phyloP scores from a whole-genome alignment of 2,888 invertebrate genomes.

The Didymodactylos carnosus region DNA sequence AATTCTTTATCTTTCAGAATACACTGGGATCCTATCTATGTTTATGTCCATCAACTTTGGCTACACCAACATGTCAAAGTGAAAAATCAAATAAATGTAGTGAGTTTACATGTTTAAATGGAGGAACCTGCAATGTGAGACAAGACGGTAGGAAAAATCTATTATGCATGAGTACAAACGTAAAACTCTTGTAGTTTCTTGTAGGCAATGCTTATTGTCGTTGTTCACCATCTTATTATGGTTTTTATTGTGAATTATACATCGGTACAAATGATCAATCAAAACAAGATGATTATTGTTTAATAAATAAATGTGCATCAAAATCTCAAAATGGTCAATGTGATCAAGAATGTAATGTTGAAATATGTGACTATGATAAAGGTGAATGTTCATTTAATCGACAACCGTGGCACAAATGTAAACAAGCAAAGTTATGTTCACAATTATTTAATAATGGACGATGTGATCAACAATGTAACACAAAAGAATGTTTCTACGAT shows the following conservation, averaged over 20 bases:
- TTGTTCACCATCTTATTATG: slow-evolving; percentile 5
- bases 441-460: too few relatives aligned
- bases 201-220: slow-evolving; percentile 1
- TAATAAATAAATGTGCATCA: neutral
- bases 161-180: neutral
- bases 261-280: neutral
- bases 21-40: neutral
- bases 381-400: neutral
- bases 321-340: neutral
- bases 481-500: too few relatives aligned
- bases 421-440: too few relatives aligned
- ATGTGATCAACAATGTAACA: too few relatives aligned
- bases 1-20: neutral
- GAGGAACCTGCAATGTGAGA: neutral
- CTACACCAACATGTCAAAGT: neutral
- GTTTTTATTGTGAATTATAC: slow-evolving; percentile 7
- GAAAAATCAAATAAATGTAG: neutral
- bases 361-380: slow-evolving; percentile 93
- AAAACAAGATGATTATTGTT: neutral
- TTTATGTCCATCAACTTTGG: neutral
- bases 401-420: slow-evolving; percentile 30
- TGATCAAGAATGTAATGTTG: slow-evolving; percentile 55
- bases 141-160: neutral
- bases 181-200: neutral
- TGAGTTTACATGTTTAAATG: neutral